phyloP scores from a whole-genome alignment of 2,113 vertebrate genomes.

The Zeus faber region DNA sequence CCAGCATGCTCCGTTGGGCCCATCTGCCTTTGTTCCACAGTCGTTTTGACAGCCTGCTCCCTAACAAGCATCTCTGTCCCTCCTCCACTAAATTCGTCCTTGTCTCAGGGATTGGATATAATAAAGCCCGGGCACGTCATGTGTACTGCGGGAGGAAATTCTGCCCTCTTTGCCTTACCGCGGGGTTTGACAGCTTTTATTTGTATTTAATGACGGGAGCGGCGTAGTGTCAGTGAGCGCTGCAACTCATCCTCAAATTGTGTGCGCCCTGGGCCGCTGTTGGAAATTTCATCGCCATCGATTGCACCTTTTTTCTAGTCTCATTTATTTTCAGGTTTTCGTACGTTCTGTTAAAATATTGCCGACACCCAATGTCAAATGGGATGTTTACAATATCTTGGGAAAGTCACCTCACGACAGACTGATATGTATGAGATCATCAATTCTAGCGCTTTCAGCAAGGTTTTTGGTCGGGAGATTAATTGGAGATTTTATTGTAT shows the following conservation, averaged over 20 bases:
- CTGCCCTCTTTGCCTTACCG: conserved; percentile 39
- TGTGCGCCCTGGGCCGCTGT: conserved; percentile 40
- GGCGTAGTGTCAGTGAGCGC: conserved; percentile 35
- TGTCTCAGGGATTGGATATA: conserved; percentile 43
- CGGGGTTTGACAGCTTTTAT: conserved; percentile 60
- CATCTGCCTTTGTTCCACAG: conserved; percentile 53
- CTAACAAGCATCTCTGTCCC: conserved; percentile 54
- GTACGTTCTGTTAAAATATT: background rate
- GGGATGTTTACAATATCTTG: too few relatives aligned
- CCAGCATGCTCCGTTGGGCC: conserved; percentile 41
- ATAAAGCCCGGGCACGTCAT: conserved; percentile 40
- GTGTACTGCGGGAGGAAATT: conserved; percentile 48
- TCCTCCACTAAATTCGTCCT: conserved; percentile 43
- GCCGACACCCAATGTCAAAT: background rate
- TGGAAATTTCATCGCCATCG: conserved; percentile 40
- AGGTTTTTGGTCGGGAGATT: too few relatives aligned
- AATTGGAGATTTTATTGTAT: too few relatives aligned
- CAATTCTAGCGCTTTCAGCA: too few relatives aligned
- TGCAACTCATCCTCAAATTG: conserved; percentile 46
- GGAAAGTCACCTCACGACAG: too few relatives aligned
- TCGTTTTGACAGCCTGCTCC: conserved; percentile 54
- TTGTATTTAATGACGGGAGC: conserved; percentile 56
- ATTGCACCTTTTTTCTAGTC: conserved; percentile 10
- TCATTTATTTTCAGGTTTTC: conserved; percentile 17
- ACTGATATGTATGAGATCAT: too few relatives aligned